phyloP scores from a whole-genome alignment of 1,140 invertebrate species.

The Sesamia nonagrioides region DNA sequence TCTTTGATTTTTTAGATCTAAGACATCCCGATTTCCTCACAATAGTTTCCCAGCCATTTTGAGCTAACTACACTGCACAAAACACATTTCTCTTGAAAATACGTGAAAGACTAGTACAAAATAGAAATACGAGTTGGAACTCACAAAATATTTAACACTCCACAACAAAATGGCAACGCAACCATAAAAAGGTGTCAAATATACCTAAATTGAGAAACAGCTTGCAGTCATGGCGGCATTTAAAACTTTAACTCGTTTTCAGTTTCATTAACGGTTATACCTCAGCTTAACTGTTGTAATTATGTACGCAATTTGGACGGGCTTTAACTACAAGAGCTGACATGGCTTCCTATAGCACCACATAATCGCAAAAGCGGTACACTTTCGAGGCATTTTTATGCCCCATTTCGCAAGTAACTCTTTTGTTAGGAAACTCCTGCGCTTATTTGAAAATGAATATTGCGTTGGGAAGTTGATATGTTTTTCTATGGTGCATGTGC shows the following conservation, averaged over 20 bases:
- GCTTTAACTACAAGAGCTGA: conserved; percentile 61
- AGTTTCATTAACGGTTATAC: conserved; percentile 84
- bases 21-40: no score
- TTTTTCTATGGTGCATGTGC: background rate
- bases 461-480: background rate
- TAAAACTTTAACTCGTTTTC: conserved; percentile 83
- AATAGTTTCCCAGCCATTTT: no score
- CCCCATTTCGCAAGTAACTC: conserved; percentile 9
- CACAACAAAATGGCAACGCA: conserved; percentile 14
- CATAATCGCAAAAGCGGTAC: background rate
- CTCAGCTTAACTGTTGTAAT: conserved; percentile 78
- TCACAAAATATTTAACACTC: conserved; percentile 4
- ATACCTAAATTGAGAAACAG: conserved; percentile 81
- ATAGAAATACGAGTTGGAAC: background rate
- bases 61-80: no score
- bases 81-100: no score
- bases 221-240: conserved; percentile 82
- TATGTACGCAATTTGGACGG: conserved; percentile 77
- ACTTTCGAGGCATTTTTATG: conserved; percentile 23
- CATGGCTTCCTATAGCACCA: conserved; percentile 40
- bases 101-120: background rate
- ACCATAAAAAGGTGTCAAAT: conserved; percentile 72
- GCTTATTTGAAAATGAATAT: conserved; percentile 4
- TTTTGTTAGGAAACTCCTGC: background rate
- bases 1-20: no score